A percentile compares a stretch with the other conserved stretches of the same genome.
These are phyloP conservation scores for Thalassophryne amazonica DNA, from an alignment of 2,797 vertebrate genomes.

Conservation along the genomic window DNA sequence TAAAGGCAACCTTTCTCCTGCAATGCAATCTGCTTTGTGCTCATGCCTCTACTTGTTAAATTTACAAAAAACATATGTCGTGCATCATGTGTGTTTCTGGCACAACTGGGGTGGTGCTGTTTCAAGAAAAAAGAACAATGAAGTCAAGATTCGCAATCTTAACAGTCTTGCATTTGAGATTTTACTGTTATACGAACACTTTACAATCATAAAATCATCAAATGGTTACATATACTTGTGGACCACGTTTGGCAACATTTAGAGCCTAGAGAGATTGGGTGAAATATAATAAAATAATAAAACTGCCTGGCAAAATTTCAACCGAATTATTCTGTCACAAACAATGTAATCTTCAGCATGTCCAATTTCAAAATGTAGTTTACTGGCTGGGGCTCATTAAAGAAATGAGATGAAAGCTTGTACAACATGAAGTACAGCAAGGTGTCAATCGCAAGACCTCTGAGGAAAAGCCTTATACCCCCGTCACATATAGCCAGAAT, in stretches of 20 bases:
- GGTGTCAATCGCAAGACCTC: conserved; percentile 6
- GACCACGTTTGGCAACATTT: background rate
- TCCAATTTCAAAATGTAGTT: conserved; percentile 3
- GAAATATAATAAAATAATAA: background rate
- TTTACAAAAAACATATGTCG: background rate
- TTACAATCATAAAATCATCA: background rate
- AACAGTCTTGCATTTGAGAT: no score
- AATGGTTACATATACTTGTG: background rate
- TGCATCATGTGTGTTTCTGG: background rate
- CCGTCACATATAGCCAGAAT: no score
- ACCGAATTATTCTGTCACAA: no score
- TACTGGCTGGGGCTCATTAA: background rate
- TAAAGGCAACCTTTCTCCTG: conserved; percentile 7
- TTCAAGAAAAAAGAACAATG: background rate
- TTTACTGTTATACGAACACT: no score
- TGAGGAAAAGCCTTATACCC: background rate
- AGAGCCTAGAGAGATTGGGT: background rate
- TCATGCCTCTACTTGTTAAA: background rate
- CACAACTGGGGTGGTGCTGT: no score
- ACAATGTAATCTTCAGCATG: conserved; percentile 3
- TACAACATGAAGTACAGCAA: background rate
- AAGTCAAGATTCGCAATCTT: no score
- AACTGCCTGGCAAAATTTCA: background rate
- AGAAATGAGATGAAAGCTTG: conserved; percentile 9
- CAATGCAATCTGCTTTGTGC: background rate